Base-by-base conservation (phyloP, 2,113 vertebrate genomes). In the Piprites chloris region DNA sequence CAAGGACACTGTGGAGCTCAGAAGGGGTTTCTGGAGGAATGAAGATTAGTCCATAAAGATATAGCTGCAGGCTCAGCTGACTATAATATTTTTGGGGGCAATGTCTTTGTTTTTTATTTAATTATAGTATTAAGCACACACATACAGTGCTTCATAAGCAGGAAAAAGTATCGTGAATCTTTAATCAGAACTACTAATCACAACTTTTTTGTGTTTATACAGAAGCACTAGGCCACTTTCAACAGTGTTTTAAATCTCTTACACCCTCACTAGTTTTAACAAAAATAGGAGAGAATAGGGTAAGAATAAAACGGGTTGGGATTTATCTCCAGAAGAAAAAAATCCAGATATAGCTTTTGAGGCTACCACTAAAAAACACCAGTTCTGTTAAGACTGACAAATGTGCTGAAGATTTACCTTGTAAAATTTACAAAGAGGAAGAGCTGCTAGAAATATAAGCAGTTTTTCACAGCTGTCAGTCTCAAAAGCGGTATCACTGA, bases 381-480 rank as follows among this genome's bases (percentile, higher is more conserved):
- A 47, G 30, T 41, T 82, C 33, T 37, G 22, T 53, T 87, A 91
- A 79, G 41, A 58, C 20, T 66, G 46, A 56, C 53, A 92, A 87
- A 77, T 30, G 90, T 87, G 49, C 26, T 62, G 49, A 89, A 85
- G 30, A 75, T 65, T 82, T 76, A 46, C 63, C 35, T 12, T 74
- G 41, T 73, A 80, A 93, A 85, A 91, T 83, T 65, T 88, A 47
- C 33, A 59, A 84, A 90, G 63, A 71, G 41, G 30, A 74, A 84
- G 27, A 61, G 28, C 58, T 73, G 47, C 24, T 93, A 39, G 67
- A 86, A 90, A 65, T 32, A 82, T 21, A 79, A 71, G 26, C 41
- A 67, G 44, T 65, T 95, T 92, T 77, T 81, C 84, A 81, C 35
- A 89, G 47, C 77, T 74, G 56, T 89, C 91, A 89, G 22, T 95